phyloP scores from a whole-genome alignment of 2,113 vertebrate species.

The Globicephala melas region DNA sequence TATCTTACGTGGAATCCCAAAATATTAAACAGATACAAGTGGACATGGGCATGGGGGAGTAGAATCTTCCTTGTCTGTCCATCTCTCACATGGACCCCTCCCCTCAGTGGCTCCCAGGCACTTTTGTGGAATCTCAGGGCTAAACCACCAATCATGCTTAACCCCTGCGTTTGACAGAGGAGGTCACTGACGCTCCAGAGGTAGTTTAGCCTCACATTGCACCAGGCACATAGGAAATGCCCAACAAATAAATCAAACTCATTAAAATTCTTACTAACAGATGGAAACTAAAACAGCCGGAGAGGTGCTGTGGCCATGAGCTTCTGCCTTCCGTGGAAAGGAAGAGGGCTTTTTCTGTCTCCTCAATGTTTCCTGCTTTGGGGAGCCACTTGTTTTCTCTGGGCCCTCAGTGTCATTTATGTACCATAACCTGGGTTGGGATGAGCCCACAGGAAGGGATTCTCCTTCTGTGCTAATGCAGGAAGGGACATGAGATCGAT shows the following conservation, averaged over 20 bases:
- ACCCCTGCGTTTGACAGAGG: background rate
- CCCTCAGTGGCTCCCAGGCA: too few relatives aligned
- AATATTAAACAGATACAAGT: background rate
- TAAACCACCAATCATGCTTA: background rate
- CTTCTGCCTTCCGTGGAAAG: background rate
- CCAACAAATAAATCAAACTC: background rate
- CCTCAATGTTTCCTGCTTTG: background rate
- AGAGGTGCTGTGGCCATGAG: background rate
- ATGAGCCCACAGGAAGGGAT: slow-evolving; percentile 38
- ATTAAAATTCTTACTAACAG: background rate
- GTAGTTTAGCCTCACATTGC: background rate
- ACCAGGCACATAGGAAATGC: background rate
- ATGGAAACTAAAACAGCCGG: background rate
- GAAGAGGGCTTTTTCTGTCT: background rate
- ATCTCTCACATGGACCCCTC: rapidly evolving
- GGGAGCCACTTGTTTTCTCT: background rate
- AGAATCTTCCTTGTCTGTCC: background rate
- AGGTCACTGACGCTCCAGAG: background rate
- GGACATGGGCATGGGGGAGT: too few relatives aligned
- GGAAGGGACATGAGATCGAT: slow-evolving; percentile 61
- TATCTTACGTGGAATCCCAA: background rate
- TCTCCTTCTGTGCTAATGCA: slow-evolving; percentile 54
- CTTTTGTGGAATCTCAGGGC: background rate
- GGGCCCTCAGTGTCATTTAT: background rate
- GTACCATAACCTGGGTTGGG: background rate